These are phyloP conservation scores for Tachycineta bicolor DNA, from an alignment of 2,113 vertebrate genomes.

Conservation along the genomic window DNA sequence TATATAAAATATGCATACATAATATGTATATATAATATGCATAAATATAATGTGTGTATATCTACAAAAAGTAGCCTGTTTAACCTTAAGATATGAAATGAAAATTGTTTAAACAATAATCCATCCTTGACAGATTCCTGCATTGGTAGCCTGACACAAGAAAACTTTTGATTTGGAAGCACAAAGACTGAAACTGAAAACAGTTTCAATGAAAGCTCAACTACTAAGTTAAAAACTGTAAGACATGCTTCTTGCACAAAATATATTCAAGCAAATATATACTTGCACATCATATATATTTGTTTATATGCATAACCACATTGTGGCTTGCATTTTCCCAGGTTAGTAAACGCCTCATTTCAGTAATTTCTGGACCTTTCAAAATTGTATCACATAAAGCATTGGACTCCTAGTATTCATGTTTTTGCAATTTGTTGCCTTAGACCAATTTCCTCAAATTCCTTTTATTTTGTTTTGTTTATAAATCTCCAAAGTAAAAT, in stretches of 20 bases:
- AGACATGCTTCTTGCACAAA: not conserved
- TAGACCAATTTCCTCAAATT: not conserved
- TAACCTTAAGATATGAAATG: not conserved
- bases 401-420: not conserved
- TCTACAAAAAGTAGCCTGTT: not conserved
- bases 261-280: not conserved
- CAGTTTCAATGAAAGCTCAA: not conserved
- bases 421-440: not conserved
- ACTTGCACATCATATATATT: not conserved
- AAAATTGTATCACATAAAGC: not conserved
- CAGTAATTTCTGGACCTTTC: not conserved
- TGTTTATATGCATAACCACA: not conserved
- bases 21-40: not conserved
- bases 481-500: not conserved
- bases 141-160: not conserved
- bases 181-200: not conserved
- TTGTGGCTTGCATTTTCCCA: not conserved
- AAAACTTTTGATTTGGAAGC: not conserved
- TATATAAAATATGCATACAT: not conserved
- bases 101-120: not conserved
- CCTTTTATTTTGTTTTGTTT: slow-evolving; percentile 23
- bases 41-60: not conserved
- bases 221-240: not conserved
- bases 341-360: not conserved
- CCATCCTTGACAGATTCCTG: not conserved